These are phyloP conservation scores for Noctuana brunneofusca DNA, from an alignment of 2,888 invertebrate species.

Conservation along the genomic window DNA sequence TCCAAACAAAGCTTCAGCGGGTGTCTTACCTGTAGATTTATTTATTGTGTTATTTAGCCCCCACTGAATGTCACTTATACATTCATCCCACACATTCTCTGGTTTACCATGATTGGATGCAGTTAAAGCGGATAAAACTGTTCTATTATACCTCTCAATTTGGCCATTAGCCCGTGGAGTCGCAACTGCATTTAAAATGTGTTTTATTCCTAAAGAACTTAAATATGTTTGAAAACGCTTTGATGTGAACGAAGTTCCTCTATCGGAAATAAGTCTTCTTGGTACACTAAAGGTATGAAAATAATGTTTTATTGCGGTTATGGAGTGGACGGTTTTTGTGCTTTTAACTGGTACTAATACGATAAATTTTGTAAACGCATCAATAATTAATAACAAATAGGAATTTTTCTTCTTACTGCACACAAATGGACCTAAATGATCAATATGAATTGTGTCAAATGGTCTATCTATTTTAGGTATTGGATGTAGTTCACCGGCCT, in stretches of 20 bases:
- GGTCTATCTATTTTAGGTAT: conserved; percentile 12
- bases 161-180: conserved; percentile 20
- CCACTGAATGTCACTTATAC: conserved; percentile 18
- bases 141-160: conserved; percentile 21
- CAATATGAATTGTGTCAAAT: conserved; percentile 21
- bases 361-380: conserved; percentile 35
- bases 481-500: conserved; percentile 9
- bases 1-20: conserved; percentile 13
- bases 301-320: conserved; percentile 18
- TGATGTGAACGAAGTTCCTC: conserved; percentile 6
- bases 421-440: conserved; percentile 31
- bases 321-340: conserved; percentile 27
- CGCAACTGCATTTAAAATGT: conserved; percentile 14
- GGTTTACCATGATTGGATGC: conserved; percentile 13
- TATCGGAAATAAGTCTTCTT: conserved; percentile 7
- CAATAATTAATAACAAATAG: conserved; percentile 32
- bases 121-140: conserved; percentile 10
- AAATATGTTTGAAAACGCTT: conserved; percentile 11
- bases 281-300: conserved; percentile 15
- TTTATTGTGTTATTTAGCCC: conserved; percentile 15
- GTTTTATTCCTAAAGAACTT: conserved; percentile 17
- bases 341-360: conserved; percentile 31
- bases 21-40: conserved; percentile 11
- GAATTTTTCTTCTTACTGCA: conserved; percentile 20
- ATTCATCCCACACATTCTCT: conserved; percentile 21